Base-by-base conservation (phyloP, 2,888 invertebrate species). In the Nomada ruficornis region DNA sequence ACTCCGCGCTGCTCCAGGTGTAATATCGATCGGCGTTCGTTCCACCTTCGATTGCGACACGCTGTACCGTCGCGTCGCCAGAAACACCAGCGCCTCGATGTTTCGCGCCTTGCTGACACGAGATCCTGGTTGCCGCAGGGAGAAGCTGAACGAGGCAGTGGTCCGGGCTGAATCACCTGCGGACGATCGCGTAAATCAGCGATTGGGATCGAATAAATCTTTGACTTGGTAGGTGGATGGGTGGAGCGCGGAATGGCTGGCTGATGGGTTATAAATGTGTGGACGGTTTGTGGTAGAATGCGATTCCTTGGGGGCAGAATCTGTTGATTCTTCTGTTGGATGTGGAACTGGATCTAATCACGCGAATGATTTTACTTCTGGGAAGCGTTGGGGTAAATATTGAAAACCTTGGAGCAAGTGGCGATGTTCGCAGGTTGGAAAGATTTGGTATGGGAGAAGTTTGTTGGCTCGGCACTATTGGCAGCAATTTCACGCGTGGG, bases 21-120 rank as follows among this genome's bases (percentile, higher is more conserved):
- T 81, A 81, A 77, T 84, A 84, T 84, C 84, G 84, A 84, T 77
- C 84, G 9, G 26, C 54, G 68, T 42, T 20, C 71, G 73, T 71
- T 84, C 70, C 64, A 77, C 77, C 74, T 83, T 84, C 80, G 83
- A 84, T 84, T 76, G 80, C 67, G 62, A 54, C 70, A 68, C 55
- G 47, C 52, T 65, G 62, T n/a, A n/a, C 67, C 68, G 52, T 47
- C 13, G 47, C 47, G 29, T 29, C 29, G 29, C 36, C 36, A 36
- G 7, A 36, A 7, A 36, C 62, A 55, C 44, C 15, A 57, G 18
- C 26, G 29, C 69, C 62, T 44, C 54, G 54, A 15, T n/a, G 47
- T 29, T 15, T 47, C 20, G 26, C 59, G 52, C 60, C 42, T 44
- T 55, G 44, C 29, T 59, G 47, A 47, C 42, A 18, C 3, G 26